Evolutionary conservation across 2,888 invertebrate genomes (phyloP).

Genomic region (Lithodes maja): DNA sequence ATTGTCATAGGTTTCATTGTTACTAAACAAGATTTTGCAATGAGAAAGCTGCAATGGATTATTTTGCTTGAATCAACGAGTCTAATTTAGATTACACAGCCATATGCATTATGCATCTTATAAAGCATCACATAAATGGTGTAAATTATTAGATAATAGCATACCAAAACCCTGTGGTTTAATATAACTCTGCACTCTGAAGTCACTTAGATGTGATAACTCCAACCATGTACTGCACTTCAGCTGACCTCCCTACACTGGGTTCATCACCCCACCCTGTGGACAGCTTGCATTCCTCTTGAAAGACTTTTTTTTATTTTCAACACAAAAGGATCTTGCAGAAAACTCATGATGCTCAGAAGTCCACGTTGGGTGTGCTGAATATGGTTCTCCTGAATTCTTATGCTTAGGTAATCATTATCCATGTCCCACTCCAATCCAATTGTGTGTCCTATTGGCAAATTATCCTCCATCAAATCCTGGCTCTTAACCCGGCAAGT

Average conservation of each 20-base stretch:
- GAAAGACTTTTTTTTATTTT: neutral
- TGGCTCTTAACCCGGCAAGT: neutral
- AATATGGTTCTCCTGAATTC: neutral
- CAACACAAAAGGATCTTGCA: constrained; percentile 12
- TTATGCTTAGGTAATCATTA: constrained; percentile 2
- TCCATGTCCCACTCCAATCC: constrained; percentile 12
- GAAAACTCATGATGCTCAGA: neutral
- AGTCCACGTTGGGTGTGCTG: neutral
- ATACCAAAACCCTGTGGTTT: neutral
- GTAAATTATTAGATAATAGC: neutral
- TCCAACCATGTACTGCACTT: constrained; percentile 20
- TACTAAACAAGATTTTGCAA: neutral
- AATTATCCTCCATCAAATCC: neutral
- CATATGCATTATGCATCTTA: neutral
- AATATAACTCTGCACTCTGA: neutral
- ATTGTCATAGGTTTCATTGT: constrained; percentile 9
- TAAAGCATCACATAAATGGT: constrained; percentile 32
- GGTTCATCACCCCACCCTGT: constrained; percentile 14
- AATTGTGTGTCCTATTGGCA: neutral
- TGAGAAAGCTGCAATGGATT: neutral
- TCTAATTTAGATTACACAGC: neutral
- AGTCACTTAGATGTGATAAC: neutral
- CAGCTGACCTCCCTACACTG: neutral
- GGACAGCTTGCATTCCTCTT: neutral
- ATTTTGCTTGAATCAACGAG: neutral